A percentile compares a stretch with the other conserved stretches of the same genome.
Evolutionary conservation across 2,113 vertebrate genomes (phyloP).

Genomic region (Morone saxatilis): DNA sequence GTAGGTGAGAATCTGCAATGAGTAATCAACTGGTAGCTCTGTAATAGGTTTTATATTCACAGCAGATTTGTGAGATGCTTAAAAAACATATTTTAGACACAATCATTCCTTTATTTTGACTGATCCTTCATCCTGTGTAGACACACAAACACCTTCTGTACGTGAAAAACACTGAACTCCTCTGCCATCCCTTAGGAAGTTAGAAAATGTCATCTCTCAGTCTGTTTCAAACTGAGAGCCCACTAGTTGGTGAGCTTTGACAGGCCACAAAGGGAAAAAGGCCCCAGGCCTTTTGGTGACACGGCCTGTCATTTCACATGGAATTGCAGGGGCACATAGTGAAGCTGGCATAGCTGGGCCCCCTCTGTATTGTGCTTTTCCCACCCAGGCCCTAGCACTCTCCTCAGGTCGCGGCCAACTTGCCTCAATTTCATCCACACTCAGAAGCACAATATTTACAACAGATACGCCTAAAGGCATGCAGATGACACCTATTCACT

Average conservation of each 20-base stretch:
- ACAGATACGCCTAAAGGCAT: slow-evolving; percentile 69
- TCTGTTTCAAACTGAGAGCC: slow-evolving; percentile 81
- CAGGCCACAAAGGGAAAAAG: slow-evolving; percentile 83
- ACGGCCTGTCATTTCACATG: slow-evolving; percentile 87
- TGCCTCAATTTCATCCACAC: slow-evolving; percentile 74
- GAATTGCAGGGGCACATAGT: slow-evolving; percentile 80
- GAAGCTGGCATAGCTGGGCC: slow-evolving; percentile 81
- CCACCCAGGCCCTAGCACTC: slow-evolving; percentile 69
- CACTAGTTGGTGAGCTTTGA: slow-evolving; percentile 82
- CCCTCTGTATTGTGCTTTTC: slow-evolving; percentile 78
- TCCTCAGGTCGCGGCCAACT: slow-evolving; percentile 77
- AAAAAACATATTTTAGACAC: slow-evolving; percentile 25
- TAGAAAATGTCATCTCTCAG: slow-evolving; percentile 82
- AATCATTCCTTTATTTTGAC: slow-evolving; percentile 18
- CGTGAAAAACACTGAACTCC: slow-evolving; percentile 64
- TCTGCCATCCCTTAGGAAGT: slow-evolving; percentile 74
- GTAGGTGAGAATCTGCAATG: slow-evolving; percentile 34
- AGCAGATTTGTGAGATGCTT: not conserved
- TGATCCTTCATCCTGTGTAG: not conserved
- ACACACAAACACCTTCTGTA: slow-evolving; percentile 61
- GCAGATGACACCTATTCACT: slow-evolving; percentile 63
- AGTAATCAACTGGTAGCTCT: slow-evolving; percentile 14
- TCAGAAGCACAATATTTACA: slow-evolving; percentile 79
- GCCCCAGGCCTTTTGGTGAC: slow-evolving; percentile 83
- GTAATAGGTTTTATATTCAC: not conserved